Percentiles rank a stretch among this genome's conserved stretches.
phyloP scores from a whole-genome alignment of 2,797 vertebrate species.

The Amblyraja radiata region DNA sequence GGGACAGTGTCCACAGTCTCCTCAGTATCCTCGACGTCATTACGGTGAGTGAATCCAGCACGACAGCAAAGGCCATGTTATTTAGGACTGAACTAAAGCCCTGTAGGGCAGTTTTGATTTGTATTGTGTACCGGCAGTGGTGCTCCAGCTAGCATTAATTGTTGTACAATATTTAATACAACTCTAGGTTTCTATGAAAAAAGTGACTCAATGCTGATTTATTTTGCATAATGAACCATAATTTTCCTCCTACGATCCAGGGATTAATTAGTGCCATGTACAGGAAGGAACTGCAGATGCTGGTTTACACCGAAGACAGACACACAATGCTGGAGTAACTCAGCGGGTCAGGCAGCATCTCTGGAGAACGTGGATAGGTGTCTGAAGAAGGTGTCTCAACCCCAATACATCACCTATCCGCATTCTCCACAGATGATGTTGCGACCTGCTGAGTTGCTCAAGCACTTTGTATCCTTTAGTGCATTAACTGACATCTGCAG shows the following conservation, averaged over 20 bases:
- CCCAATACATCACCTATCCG: no score
- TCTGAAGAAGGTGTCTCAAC: no score
- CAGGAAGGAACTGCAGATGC: no score
- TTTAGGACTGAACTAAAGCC: not conserved
- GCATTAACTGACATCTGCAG: no score
- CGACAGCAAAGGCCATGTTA: not conserved
- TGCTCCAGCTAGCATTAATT: not conserved
- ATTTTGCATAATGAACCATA: not conserved
- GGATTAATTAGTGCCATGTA: not conserved
- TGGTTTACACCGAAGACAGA: no score
- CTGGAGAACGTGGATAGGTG: no score
- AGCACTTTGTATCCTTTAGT: no score
- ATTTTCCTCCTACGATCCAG: not conserved
- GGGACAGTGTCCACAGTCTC: constrained; percentile 89
- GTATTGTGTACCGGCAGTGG: not conserved
- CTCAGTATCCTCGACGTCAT: constrained; percentile 88
- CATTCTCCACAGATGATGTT: no score
- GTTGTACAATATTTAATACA: not conserved
- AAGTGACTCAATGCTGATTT: not conserved
- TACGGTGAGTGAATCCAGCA: constrained; percentile 63
- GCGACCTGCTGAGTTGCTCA: no score
- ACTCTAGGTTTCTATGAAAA: not conserved
- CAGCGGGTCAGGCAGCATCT: no score
- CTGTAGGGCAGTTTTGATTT: not conserved
- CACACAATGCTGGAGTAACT: no score